Conservation (phyloP, 2,113 vertebrate species). For the Neodon shergylaensis region DNA sequence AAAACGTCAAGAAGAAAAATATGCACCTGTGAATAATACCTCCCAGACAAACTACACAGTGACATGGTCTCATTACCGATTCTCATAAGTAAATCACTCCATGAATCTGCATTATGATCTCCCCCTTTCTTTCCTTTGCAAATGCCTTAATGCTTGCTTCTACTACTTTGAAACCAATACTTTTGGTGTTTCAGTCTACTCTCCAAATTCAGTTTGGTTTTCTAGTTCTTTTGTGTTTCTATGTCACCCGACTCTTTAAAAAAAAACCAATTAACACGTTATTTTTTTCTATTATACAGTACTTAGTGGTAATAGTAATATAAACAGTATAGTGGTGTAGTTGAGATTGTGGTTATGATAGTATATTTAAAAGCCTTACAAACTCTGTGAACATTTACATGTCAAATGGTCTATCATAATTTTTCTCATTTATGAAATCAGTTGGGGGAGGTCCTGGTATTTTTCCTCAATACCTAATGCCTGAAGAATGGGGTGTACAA, state of each 20-base stretch:
- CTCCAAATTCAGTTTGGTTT: neutral
- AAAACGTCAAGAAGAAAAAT: neutral
- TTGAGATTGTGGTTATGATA: neutral
- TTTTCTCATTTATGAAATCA: conserved; percentile 47
- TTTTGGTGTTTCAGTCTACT: neutral
- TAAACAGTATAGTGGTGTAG: neutral
- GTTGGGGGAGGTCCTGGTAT: too few relatives aligned
- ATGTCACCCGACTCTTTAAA: neutral
- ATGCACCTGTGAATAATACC: neutral
- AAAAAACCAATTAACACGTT: neutral
- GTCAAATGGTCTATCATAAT: neutral
- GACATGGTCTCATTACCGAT: neutral
- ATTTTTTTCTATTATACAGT: conserved; percentile 21
- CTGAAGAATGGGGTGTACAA: too few relatives aligned
- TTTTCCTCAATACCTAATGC: too few relatives aligned
- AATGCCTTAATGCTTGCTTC: neutral
- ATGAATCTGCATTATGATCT: neutral
- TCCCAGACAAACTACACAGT: neutral
- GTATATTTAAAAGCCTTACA: neutral
- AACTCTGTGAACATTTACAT: neutral
- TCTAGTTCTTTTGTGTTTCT: neutral
- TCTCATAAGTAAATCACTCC: neutral
- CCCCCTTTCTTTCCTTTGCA: neutral
- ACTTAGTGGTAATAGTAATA: neutral
- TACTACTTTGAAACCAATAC: neutral